Conservation (phyloP, 2,113 vertebrate species). For the Ammodytes marinus region DNA sequence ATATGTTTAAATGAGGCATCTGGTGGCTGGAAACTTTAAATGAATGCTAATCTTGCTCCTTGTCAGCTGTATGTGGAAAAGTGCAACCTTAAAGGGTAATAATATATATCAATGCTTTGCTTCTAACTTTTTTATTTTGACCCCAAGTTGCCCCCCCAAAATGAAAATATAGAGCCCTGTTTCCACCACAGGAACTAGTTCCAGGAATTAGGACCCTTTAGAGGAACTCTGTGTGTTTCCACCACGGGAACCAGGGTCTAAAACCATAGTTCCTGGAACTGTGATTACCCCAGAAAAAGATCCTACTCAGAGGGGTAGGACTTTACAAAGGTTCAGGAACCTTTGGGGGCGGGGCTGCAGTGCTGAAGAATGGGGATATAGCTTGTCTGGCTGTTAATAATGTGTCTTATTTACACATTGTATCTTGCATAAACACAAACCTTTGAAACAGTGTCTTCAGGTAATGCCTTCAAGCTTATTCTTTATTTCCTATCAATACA, state of each 20-base stretch:
- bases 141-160: neutral
- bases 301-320: no score
- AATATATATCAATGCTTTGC: neutral
- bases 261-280: no score
- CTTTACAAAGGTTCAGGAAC: no score
- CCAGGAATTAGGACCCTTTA: no score
- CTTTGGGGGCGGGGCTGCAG: no score
- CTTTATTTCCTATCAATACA: neutral
- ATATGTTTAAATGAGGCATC: neutral
- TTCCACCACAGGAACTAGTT: no score
- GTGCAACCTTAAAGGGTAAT: neutral
- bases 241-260: no score
- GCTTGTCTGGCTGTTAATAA: constrained; percentile 3
- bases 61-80: no score
- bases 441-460: neutral
- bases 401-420: neutral
- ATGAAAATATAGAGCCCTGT: no score
- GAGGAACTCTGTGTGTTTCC: no score
- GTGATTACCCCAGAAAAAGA: no score
- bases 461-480: neutral
- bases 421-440: neutral
- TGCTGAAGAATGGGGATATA: no score
- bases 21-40: neutral
- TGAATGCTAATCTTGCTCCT: neutral
- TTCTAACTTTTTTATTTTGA: neutral